phyloP scores from a whole-genome alignment of 2,797 vertebrate genomes.

The Enteromius viviparus region DNA sequence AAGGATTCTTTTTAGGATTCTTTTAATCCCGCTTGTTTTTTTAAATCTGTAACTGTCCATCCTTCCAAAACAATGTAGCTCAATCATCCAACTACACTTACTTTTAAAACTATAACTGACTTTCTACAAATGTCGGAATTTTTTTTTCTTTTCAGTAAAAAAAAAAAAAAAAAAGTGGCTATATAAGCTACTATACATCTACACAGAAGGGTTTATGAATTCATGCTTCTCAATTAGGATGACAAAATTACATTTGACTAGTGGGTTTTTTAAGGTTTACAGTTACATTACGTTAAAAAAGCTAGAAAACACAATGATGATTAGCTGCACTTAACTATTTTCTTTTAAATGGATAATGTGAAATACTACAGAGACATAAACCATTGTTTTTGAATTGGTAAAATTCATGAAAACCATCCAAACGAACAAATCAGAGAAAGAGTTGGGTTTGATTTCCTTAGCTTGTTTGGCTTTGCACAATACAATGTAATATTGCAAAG shows the following conservation, averaged over 20 bases:
- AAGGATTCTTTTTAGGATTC: neutral
- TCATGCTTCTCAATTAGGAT: too few species aligned
- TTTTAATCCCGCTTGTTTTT: neutral
- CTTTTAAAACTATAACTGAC: neutral
- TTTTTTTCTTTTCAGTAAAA: too few species aligned
- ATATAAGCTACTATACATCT: neutral
- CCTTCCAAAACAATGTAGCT: neutral
- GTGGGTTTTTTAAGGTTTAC: neutral
- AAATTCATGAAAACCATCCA: neutral
- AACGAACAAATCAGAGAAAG: neutral
- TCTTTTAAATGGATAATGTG: neutral
- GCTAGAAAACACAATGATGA: neutral
- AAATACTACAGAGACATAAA: neutral
- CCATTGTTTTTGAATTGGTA: neutral
- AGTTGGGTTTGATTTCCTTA: neutral
- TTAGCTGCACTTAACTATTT: neutral
- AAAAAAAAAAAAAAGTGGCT: too few species aligned
- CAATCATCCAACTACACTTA: neutral
- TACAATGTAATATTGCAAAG: neutral
- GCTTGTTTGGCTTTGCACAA: neutral
- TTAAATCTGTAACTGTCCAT: neutral
- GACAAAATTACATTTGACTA: neutral
- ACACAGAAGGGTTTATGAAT: neutral
- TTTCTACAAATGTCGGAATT: neutral
- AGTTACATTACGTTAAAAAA: neutral